Conservation (phyloP, 1,140 invertebrate genomes). For the Caenorhabditis inopinata region DNA sequence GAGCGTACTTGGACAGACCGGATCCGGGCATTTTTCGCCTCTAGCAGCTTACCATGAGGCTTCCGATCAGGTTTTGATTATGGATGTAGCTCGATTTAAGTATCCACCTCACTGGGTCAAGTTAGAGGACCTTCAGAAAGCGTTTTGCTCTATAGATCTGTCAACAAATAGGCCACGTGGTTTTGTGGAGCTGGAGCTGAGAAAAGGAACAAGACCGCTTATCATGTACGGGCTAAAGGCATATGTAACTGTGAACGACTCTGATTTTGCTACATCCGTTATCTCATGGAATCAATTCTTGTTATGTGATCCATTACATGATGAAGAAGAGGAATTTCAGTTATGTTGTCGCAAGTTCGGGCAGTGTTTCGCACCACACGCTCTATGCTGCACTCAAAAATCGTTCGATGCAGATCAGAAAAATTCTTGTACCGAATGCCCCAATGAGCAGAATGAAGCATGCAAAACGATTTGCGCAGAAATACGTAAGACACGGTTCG, state of each 20-base stretch:
- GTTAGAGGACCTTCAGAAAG: slow-evolving; percentile 56
- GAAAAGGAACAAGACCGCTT: slow-evolving; percentile 42
- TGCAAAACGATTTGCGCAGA: slow-evolving; percentile 40
- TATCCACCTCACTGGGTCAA: slow-evolving; percentile 68
- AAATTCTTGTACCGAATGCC: slow-evolving; percentile 9
- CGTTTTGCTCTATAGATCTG: slow-evolving; percentile 65
- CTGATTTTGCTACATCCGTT: slow-evolving; percentile 33
- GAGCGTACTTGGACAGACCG: slow-evolving; percentile 62
- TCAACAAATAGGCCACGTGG: slow-evolving; percentile 57
- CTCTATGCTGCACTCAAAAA: slow-evolving; percentile 37
- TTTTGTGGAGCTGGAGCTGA: slow-evolving; percentile 39
- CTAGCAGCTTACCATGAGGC: slow-evolving; percentile 66
- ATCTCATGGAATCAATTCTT: slow-evolving; percentile 41
- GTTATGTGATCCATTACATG: slow-evolving; percentile 26
- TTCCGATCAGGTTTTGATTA: slow-evolving; percentile 65
- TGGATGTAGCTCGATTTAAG: slow-evolving; percentile 68
- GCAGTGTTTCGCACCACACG: slow-evolving; percentile 34
- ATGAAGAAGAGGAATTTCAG: slow-evolving; percentile 31
- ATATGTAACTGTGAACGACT: slow-evolving; percentile 42
- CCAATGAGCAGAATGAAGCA: slow-evolving; percentile 9
- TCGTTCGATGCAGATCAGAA: slow-evolving; percentile 27
- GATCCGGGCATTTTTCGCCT: slow-evolving; percentile 66
- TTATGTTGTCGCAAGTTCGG: slow-evolving; percentile 39
- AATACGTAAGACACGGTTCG: slow-evolving; percentile 38
- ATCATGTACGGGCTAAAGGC: slow-evolving; percentile 46